Percentiles rank a stretch among this genome's conserved stretches.
These are phyloP conservation scores for Botrylloides violaceus DNA, from an alignment of 23 tunicate species.

Conservation along the genomic window DNA sequence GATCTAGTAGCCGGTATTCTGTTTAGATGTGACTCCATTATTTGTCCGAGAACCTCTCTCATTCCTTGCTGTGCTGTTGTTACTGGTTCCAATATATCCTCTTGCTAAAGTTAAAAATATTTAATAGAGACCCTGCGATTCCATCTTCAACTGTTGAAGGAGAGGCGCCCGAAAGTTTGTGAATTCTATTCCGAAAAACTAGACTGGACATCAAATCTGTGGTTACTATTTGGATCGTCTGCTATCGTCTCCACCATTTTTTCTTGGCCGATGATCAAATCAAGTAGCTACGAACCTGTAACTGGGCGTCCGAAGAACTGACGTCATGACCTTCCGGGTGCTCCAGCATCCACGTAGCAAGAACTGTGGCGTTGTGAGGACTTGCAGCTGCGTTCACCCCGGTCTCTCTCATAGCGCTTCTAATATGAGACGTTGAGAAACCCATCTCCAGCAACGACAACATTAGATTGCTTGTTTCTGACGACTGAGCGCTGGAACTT, in stretches of 20 bases:
- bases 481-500: background rate
- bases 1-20: background rate
- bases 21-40: background rate
- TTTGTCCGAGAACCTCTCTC: slow-evolving; percentile 23
- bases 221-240: too few species aligned
- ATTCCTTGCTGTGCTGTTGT: too few species aligned
- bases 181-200: too few species aligned
- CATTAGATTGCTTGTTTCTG: slow-evolving; percentile 29
- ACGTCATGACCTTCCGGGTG: slow-evolving; percentile 56
- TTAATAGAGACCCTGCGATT: too few species aligned
- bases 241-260: too few species aligned
- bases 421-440: slow-evolving; percentile 58
- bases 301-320: background rate
- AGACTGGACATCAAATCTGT: too few species aligned
- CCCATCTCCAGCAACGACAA: slow-evolving; percentile 88
- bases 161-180: too few species aligned
- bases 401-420: slow-evolving; percentile 54
- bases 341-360: slow-evolving; percentile 93
- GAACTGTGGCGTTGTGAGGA: slow-evolving; percentile 26
- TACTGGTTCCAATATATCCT: too few species aligned
- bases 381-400: slow-evolving; percentile 9
- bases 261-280: too few species aligned
- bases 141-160: too few species aligned
- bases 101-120: too few species aligned
- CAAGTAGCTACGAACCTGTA: too few species aligned